These are phyloP conservation scores for Pangasianodon gigas DNA, from an alignment of 2,113 vertebrate species.

Conservation along the genomic window DNA sequence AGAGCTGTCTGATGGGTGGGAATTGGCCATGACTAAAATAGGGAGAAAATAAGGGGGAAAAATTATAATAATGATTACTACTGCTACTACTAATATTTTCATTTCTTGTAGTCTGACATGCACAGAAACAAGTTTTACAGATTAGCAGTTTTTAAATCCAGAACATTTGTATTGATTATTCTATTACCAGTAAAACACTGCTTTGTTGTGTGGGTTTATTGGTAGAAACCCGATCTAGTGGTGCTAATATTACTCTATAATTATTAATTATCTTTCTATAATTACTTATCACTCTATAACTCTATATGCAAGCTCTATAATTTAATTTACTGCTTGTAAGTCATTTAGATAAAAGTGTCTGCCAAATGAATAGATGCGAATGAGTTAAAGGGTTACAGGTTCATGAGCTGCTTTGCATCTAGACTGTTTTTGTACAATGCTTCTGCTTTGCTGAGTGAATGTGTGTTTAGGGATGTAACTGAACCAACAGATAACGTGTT, in stretches of 20 bases:
- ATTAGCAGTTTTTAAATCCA: background rate
- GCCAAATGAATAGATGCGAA: no score
- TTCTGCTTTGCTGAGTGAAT: background rate
- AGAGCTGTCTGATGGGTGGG: no score
- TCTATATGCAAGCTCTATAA: background rate
- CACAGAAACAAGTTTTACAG: background rate
- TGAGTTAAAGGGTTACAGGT: background rate
- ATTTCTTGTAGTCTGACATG: no score
- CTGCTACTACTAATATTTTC: no score
- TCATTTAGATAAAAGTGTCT: no score
- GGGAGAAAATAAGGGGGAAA: no score
- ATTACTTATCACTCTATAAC: background rate
- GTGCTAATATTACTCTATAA: no score
- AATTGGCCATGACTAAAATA: no score
- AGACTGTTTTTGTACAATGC: background rate
- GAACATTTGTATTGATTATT: background rate
- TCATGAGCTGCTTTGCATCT: background rate
- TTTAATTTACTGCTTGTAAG: no score
- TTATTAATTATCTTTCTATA: background rate
- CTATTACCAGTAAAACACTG: background rate
- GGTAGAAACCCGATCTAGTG: no score
- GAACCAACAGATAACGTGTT: no score
- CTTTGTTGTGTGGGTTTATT: background rate
- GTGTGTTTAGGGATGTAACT: background rate
- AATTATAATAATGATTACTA: no score